Evolutionary conservation across 2,113 vertebrate species (phyloP), one percentile per base, ranked within the genome.

Genomic region (Gulo gulo): DNA sequence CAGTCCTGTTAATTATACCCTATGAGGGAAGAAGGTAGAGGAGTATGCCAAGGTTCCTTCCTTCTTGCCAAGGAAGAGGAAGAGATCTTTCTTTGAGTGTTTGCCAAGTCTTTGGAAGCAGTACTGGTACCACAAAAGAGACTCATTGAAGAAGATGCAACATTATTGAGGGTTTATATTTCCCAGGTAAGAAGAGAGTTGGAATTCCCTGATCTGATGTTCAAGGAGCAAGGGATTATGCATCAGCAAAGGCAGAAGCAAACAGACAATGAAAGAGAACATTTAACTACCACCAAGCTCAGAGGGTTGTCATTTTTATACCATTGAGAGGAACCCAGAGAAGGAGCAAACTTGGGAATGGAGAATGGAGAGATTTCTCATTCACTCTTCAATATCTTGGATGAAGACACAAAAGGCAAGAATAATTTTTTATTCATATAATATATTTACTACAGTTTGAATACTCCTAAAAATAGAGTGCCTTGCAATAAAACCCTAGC

Each of bases 381-480:
- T 67, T 73, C 5, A 26, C 18, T 55, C 23, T 2, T 90, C 67
- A 74, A 6, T 59, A 80, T 55, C 11, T 80, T 84, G 36, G 45
- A 52, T 93, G 81, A 93, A 80, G 82, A 95, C 81, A 73, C n/a
- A 91, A 65, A 65, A 65, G 59, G 69, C 71, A 96, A 90, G 63
- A 73, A 55, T 74, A 45, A 55, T 36, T 59, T 90, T 67, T 71
- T 84, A 47, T 65, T 67, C 31, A 11, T 86, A 20, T 59, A 50
- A 84, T 63, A 20, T 36, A 91, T 45, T 69, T 82, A 24, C 42
- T 69, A 50, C 24, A 9, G 52, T 65, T 94, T 52, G 31, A 63
- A 71, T 93, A 15, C 23, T 65, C 47, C 39, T 89, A 65, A 61
- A 95, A 79, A 24, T n/a, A 47, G 24, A 92, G 13, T 42, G 65